Conservation (phyloP, 1,140 invertebrate genomes). For the Daktulosphaira vitifoliae region DNA sequence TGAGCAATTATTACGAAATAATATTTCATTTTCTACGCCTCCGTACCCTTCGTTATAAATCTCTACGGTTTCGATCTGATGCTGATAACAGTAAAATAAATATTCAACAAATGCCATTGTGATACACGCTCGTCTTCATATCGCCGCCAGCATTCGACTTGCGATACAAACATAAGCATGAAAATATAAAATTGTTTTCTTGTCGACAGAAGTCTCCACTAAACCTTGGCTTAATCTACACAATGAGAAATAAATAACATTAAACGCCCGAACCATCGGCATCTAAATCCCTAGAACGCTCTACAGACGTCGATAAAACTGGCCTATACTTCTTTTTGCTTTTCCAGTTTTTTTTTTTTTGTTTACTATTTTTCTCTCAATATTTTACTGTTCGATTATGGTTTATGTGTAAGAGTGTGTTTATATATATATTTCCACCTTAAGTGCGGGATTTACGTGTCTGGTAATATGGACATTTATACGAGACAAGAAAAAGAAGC, state of each 20-base stretch:
- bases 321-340: background rate
- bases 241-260: conserved; percentile 28
- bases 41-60: too few relatives aligned
- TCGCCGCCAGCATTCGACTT: too few relatives aligned
- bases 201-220: too few relatives aligned
- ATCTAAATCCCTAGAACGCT: background rate
- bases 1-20: too few relatives aligned
- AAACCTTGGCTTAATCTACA: background rate
- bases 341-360: background rate
- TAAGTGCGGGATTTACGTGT: background rate
- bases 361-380: conserved; percentile 5
- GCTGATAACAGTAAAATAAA: too few relatives aligned
- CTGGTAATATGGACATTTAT: background rate
- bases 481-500: background rate
- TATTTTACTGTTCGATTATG: conserved; percentile 6
- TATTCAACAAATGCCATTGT: too few relatives aligned
- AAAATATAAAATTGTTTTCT: too few relatives aligned
- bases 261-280: background rate
- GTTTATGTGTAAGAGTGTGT: background rate
- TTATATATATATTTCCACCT: conserved; percentile 2
- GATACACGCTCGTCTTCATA: too few relatives aligned
- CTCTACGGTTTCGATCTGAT: too few relatives aligned
- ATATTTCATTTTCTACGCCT: too few relatives aligned
- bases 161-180: too few relatives aligned
- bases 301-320: conserved; percentile 7